phyloP scores from a whole-genome alignment of 2,797 vertebrate genomes.

The Enteromius fasciolatus region DNA sequence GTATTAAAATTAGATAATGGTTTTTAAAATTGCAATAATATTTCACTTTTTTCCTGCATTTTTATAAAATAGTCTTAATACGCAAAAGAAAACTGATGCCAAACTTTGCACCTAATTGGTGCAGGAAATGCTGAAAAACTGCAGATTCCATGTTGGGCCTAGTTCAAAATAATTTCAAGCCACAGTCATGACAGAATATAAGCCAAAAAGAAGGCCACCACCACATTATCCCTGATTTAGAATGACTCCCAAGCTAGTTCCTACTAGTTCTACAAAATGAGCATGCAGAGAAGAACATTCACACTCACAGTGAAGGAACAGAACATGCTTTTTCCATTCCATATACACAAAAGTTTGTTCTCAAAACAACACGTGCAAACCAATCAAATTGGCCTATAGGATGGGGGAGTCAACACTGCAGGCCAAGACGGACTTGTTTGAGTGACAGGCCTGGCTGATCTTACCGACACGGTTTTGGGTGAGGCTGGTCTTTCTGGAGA shows the following conservation, averaged over 20 bases:
- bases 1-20: not conserved
- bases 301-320: slow-evolving; percentile 22
- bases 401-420: slow-evolving; percentile 53
- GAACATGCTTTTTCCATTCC: slow-evolving; percentile 52
- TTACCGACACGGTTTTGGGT: slow-evolving; percentile 84
- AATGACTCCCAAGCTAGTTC: not conserved
- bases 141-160: slow-evolving; percentile 12
- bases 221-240: slow-evolving; percentile 40
- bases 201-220: slow-evolving; percentile 64
- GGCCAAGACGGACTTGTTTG: slow-evolving; percentile 55
- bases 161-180: slow-evolving; percentile 34
- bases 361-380: slow-evolving; percentile 66
- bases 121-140: not conserved
- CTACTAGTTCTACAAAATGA: not conserved
- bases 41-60: not conserved
- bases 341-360: slow-evolving; percentile 30
- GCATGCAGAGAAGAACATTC: slow-evolving; percentile 26
- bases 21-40: not conserved
- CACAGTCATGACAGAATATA: slow-evolving; percentile 66
- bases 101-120: not conserved
- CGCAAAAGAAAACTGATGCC: not conserved
- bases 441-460: slow-evolving; percentile 66
- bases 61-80: not conserved
- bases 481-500: slow-evolving; percentile 80
- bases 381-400: slow-evolving; percentile 61